Evolutionary conservation across 2,113 vertebrate genomes (phyloP), one percentile per base, ranked within the genome.

Genomic region (Isurus oxyrinchus): DNA sequence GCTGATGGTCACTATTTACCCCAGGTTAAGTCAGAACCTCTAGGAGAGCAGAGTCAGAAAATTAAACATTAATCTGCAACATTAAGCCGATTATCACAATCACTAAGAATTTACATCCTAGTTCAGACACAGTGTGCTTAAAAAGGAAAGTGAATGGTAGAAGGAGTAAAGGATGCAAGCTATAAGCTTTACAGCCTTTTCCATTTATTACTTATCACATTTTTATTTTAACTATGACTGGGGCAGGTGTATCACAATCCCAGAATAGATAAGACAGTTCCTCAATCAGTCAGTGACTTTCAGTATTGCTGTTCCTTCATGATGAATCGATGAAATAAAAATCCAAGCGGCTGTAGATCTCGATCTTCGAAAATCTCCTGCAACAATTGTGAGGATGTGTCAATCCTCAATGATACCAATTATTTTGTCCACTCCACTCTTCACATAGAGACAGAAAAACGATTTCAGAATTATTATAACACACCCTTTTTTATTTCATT

Each of bases 381-480:
- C 44, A 57, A 57, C 87, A 5, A 16, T 59, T 31, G 0, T 3
- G 53, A 57, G 10, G 23, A 13, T 3, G n/a, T 57, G 87, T 55
- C 53, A 90, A 35, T 90, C 55, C 87, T 90, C 87, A 0, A 57
- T 2, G 2, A 14, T 14, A 27, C 53, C 53, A n/a, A 61, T 19
- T 35, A 40, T 40, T 40, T 40, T 40, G 59, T 10, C 90, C 90
- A 63, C 35, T 40, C 14, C 59, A 63, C n/a, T 93, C 59, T n/a
- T 63, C 59, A 57, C 90, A 63, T 1, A 66, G 66, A 94, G 35
- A 61, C 11, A 23, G 35, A 93, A 59, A n/a, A 59, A 59, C 53
- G 13, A 61, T 93, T 40, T n/a, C 90, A 61, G 57, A 94, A 94
- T 61, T 94, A 63, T 94, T 63, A 94, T 23, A 94, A 94, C 90